Evolutionary conservation across 2,888 invertebrate genomes (phyloP).

Genomic region (Scaptodrosophila latifasciaeformis): DNA sequence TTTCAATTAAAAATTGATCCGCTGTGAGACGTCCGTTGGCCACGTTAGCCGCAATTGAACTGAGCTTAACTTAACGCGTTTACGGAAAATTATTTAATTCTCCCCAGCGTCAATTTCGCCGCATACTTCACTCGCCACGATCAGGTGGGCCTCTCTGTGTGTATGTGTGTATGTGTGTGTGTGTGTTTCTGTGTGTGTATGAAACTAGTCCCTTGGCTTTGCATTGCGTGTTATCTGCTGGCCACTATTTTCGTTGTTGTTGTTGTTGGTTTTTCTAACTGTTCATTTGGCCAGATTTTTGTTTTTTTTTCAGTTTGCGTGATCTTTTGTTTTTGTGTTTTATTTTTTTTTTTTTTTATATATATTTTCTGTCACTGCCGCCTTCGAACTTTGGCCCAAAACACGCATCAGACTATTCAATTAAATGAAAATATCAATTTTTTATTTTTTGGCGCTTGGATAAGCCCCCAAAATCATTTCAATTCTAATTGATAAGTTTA

Average conservation of each 20-base stretch:
- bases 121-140: background rate
- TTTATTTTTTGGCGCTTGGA: no score
- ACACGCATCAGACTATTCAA: no score
- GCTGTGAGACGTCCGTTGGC: constrained; percentile 53
- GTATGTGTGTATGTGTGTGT: background rate
- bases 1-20: constrained; percentile 11
- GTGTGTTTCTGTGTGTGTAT: no score
- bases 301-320: constrained; percentile 5
- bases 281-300: background rate
- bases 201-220: no score
- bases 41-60: constrained; percentile 66
- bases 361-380: constrained; percentile 7
- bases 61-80: constrained; percentile 59
- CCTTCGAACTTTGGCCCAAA: constrained; percentile 24
- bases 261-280: constrained; percentile 15
- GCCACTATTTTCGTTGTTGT: background rate
- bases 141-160: background rate
- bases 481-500: no score
- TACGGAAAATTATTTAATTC: constrained; percentile 63
- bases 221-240: background rate
- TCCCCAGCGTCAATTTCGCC: constrained; percentile 29
- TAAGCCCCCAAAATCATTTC: no score
- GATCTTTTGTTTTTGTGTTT: constrained; percentile 34
- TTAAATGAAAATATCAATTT: no score
- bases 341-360: background rate